Conservation (phyloP, 2,113 vertebrate genomes). For the Megalops atlanticus region DNA sequence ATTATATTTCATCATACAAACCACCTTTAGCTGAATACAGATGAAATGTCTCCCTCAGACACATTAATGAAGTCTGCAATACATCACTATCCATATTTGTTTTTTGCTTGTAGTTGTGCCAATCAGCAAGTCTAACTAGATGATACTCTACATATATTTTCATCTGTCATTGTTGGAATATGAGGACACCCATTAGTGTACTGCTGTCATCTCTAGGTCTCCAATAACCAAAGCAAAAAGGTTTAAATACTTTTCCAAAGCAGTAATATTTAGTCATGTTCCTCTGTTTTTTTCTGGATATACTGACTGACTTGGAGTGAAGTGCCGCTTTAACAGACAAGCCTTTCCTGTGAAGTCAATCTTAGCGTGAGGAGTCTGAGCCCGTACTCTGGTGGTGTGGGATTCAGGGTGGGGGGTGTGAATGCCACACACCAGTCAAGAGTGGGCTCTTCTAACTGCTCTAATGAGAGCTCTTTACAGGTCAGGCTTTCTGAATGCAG, state of each 20-base stretch:
- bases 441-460: conserved; percentile 16
- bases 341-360: conserved; percentile 17
- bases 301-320: conserved; percentile 3
- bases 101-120: too few relatives aligned
- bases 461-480: conserved; percentile 25
- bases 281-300: neutral
- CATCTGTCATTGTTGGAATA: too few relatives aligned
- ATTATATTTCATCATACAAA: neutral
- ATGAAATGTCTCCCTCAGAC: neutral
- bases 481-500: conserved; percentile 24
- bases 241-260: neutral
- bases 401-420: neutral
- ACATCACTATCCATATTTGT: too few relatives aligned
- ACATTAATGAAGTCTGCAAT: neutral
- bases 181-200: too few relatives aligned
- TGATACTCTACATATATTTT: too few relatives aligned
- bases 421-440: conserved; percentile 32
- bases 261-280: neutral
- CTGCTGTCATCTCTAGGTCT: neutral
- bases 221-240: neutral
- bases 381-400: neutral
- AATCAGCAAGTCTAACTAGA: too few relatives aligned
- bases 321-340: neutral
- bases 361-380: conserved; percentile 4
- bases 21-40: neutral